Conservation (phyloP, 2,797 vertebrate species). For the Kryptopterus vitreolus region DNA sequence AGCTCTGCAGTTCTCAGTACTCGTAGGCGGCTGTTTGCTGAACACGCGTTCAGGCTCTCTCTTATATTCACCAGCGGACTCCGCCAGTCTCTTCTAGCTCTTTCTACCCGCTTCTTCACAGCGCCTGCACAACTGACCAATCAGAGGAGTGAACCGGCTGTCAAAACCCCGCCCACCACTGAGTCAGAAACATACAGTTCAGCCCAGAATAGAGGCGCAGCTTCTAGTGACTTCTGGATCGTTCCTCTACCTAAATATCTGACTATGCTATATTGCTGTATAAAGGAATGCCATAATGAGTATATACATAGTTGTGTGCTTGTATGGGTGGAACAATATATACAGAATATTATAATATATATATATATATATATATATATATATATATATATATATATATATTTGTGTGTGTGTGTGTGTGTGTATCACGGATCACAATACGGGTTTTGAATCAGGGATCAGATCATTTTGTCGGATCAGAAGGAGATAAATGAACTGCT, state of each 20-base stretch:
- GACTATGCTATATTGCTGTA: too few species aligned
- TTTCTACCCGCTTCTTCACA: conserved; percentile 10
- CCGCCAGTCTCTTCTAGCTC: not conserved
- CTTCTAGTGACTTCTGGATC: not conserved
- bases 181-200: not conserved
- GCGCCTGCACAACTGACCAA: not conserved
- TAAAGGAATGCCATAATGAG: too few species aligned
- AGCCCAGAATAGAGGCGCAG: not conserved
- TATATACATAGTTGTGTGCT: too few species aligned
- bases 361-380: too few species aligned
- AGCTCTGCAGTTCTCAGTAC: not conserved
- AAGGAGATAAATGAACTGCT: too few species aligned
- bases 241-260: not conserved
- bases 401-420: too few species aligned
- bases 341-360: too few species aligned
- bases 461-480: too few species aligned
- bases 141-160: not conserved
- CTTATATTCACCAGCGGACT: conserved; percentile 17
- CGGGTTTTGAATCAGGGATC: too few species aligned
- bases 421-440: too few species aligned
- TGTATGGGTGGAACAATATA: too few species aligned
- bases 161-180: not conserved
- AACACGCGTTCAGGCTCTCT: not conserved
- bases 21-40: not conserved
- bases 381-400: too few species aligned